Conservation (phyloP, 2,888 invertebrate species). For the Folsomia manolachei region DNA sequence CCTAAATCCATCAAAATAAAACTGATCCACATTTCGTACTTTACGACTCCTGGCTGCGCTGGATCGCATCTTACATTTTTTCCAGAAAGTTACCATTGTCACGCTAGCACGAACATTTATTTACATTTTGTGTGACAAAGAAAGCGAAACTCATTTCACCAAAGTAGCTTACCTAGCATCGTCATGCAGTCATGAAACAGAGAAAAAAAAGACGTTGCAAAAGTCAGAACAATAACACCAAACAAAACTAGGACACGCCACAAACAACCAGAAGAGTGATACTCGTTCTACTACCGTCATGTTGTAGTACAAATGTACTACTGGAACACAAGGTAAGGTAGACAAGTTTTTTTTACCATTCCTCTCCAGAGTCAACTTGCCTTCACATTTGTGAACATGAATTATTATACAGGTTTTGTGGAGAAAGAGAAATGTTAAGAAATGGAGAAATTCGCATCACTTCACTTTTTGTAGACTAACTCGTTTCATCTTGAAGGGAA, state of each 20-base stretch:
- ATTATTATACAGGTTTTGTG: background rate
- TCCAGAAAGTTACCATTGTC: background rate
- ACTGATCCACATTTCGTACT: too few species aligned
- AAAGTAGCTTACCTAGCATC: background rate
- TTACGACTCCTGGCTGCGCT: too few species aligned
- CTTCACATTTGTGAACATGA: background rate
- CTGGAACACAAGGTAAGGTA: background rate
- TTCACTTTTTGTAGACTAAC: background rate
- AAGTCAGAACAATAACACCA: background rate
- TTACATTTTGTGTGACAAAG: background rate
- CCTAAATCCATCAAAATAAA: too few species aligned
- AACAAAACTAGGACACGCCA: background rate
- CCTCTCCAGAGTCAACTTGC: slow-evolving; percentile 5
- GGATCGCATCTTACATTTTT: too few species aligned
- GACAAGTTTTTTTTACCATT: background rate
- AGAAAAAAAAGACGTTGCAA: background rate
- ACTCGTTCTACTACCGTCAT: too few species aligned
- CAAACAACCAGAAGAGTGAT: too few species aligned
- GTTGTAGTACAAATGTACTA: background rate
- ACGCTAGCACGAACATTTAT: background rate
- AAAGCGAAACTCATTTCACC: background rate
- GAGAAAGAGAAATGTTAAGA: background rate
- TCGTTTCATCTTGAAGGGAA: background rate
- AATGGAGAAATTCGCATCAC: background rate
- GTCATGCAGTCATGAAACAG: too few species aligned